A percentile compares a stretch with the other conserved stretches of the same genome.
Evolutionary conservation across 2,797 vertebrate species (phyloP).

Genomic region (Serranus cabrilla): DNA sequence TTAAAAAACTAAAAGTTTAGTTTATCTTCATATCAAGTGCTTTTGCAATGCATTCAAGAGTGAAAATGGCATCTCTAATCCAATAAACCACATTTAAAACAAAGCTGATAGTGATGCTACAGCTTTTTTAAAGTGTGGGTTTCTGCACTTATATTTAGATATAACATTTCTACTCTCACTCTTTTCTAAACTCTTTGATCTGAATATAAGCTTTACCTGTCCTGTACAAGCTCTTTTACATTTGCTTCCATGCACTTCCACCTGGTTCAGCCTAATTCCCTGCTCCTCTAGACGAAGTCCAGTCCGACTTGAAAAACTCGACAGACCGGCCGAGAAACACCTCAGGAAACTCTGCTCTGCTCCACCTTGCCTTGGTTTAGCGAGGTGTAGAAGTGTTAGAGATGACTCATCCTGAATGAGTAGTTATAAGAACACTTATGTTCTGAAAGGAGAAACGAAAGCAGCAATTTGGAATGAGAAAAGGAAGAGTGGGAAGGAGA

Average conservation of each 20-base stretch:
- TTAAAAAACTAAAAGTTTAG: too few relatives aligned
- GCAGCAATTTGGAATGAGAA: neutral
- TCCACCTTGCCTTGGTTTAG: slow-evolving; percentile 42
- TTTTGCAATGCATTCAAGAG: neutral
- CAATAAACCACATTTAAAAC: neutral
- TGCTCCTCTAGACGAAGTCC: slow-evolving; percentile 13
- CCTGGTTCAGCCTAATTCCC: slow-evolving; percentile 8
- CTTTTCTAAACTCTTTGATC: neutral
- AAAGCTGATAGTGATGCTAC: neutral
- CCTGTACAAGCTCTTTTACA: neutral
- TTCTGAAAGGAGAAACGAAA: slow-evolving; percentile 11
- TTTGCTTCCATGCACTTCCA: slow-evolving; percentile 23
- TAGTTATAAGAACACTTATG: neutral
- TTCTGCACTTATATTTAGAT: slow-evolving; percentile 5
- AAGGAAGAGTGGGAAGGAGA: neutral
- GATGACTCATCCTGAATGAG: slow-evolving; percentile 33
- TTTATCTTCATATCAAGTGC: neutral
- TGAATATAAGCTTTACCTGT: neutral
- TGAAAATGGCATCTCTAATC: neutral
- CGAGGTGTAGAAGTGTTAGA: neutral
- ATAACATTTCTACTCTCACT: neutral
- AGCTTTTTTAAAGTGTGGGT: neutral
- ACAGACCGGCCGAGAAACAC: slow-evolving; percentile 51
- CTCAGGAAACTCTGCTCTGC: slow-evolving; percentile 38
- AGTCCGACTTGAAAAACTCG: slow-evolving; percentile 73